Evolutionary conservation across 2,113 vertebrate genomes (phyloP), one percentile per base, ranked within the genome.

Genomic region (Raphicerus campestris): DNA sequence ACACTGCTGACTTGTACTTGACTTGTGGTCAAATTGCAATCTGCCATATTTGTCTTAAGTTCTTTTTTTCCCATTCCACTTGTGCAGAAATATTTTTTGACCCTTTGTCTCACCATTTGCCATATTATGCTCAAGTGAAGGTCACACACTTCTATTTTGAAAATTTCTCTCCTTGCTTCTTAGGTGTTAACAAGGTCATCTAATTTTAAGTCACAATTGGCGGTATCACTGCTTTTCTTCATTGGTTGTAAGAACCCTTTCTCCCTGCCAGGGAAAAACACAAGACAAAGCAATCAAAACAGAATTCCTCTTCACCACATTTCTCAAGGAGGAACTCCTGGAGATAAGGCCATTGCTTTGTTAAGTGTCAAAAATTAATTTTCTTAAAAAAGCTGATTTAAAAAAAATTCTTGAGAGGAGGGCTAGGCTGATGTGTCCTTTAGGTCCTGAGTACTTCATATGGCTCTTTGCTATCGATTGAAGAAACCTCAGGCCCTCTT

Each of bases 301-400:
- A 1, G 92, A 96, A 89, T 66, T 63, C n/a, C 10, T 66, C 56
- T 63, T 91, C 15, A 47, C 22, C 75, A 10, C 24, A 30, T 84
- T 96, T 60, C 85, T 94, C 58, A 90, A 93, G 14, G 75, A 81
- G 49, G 75, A 90, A 83, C 7, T 77, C 78, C 53, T 87, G 9
- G 51, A 81, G 78, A 75, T 77, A 61, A 94, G 28, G 13, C 85
- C 28, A 19, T 45, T 94, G 89, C 49, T 93, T 91, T 55, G 30
- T 60, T 91, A 91, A 89, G 14, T 73, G 66, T 91, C 91, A 89
- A 93, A 85, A 88, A 91, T 42, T 26, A 16, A 75, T 96, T 96
- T 97, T 85, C 77, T 89, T 75, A 70, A 70, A 86, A 93, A 82
- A 35, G 55, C 2, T 39, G 24, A 89, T 53, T 96, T 42, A 3